phyloP scores from a whole-genome alignment of 1,140 invertebrate species.

The Nasonia vitripennis region DNA sequence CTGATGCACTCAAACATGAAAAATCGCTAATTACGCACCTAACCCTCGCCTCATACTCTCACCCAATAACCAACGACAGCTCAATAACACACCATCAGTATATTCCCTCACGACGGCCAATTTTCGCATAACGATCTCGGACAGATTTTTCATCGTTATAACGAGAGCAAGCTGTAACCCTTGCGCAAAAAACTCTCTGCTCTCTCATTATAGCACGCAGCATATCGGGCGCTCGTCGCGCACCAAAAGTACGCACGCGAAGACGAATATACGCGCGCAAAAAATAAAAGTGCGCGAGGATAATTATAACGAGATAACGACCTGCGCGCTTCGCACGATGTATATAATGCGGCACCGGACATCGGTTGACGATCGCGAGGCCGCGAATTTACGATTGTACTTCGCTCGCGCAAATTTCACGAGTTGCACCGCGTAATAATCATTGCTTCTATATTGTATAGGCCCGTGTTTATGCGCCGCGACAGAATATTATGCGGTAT shows the following conservation, averaged over 20 bases:
- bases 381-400: constrained; percentile 35
- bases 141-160: background rate
- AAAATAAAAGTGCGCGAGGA: background rate
- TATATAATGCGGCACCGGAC: background rate
- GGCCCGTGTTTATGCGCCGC: no score
- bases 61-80: background rate
- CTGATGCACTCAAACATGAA: no score
- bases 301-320: constrained; percentile 7
- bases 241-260: no score
- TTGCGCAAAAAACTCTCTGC: background rate
- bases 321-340: no score
- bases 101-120: background rate
- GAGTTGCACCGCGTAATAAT: background rate
- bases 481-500: no score
- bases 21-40: background rate
- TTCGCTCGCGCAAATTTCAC: constrained; percentile 4
- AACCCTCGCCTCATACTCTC: no score
- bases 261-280: no score
- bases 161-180: background rate
- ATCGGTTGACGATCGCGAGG: background rate
- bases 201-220: background rate
- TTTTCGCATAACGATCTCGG: background rate
- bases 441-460: background rate
- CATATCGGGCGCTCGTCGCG: no score
- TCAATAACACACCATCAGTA: background rate